These are phyloP conservation scores for Anabas testudineus DNA, from an alignment of 2,797 vertebrate species.

Conservation along the genomic window DNA sequence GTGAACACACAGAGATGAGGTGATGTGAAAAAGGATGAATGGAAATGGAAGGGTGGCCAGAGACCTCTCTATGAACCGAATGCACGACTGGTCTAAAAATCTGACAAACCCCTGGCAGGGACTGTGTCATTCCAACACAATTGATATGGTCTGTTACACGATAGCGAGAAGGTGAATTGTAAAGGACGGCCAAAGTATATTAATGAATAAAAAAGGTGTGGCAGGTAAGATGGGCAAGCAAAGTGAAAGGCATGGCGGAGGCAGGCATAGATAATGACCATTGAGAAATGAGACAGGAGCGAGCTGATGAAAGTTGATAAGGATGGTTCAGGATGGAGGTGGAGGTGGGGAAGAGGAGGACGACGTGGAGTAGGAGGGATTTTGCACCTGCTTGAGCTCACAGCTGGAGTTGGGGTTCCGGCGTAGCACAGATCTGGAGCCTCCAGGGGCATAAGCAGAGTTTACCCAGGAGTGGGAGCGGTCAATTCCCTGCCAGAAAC, in stretches of 20 bases:
- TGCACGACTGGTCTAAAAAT: constrained; percentile 30
- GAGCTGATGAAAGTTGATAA: constrained; percentile 15
- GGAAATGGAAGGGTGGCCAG: constrained; percentile 49
- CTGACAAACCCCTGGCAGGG: constrained; percentile 40
- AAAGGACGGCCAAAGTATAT: constrained; percentile 29
- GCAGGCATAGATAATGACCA: constrained; percentile 25
- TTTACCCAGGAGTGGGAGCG: constrained; percentile 98
- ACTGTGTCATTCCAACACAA: constrained; percentile 35
- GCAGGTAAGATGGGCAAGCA: constrained; percentile 18
- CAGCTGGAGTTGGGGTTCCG: constrained; percentile 92
- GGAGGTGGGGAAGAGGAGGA: constrained; percentile 32
- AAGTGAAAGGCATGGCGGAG: too few species aligned
- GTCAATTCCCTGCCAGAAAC: constrained; percentile 91
- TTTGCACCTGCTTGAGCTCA: constrained; percentile 94
- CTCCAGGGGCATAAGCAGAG: constrained; percentile 94
- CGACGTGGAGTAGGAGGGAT: constrained; percentile 47
- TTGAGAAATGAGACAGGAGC: constrained; percentile 33
- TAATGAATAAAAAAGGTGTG: constrained; percentile 29
- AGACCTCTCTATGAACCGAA: constrained; percentile 50
- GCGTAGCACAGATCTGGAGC: constrained; percentile 91
- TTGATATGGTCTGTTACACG: constrained; percentile 33
- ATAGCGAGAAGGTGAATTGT: constrained; percentile 29
- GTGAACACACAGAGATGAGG: constrained; percentile 78
- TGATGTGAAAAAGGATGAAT: constrained; percentile 69
- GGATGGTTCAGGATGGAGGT: constrained; percentile 38